Evolutionary conservation across 1,140 invertebrate species (phyloP).

Genomic region (Teleopsis dalmanni): DNA sequence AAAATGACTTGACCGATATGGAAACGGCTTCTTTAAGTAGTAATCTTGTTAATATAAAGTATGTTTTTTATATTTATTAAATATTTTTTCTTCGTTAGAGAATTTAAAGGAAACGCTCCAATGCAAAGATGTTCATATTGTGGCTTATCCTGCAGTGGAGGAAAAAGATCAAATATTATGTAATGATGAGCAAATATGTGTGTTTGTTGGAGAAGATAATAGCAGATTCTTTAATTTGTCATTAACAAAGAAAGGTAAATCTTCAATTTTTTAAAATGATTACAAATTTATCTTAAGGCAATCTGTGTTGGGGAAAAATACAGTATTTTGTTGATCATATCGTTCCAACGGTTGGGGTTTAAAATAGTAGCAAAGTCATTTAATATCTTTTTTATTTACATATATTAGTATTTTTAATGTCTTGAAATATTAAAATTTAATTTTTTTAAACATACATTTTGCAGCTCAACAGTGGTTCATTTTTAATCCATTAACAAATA

Average conservation of each 20-base stretch:
- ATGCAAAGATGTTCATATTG: slow-evolving; percentile 18
- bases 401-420: not conserved
- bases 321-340: not conserved
- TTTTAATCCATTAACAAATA: slow-evolving; percentile 20
- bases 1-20: slow-evolving; percentile 23
- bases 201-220: slow-evolving; percentile 48
- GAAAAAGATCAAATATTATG: slow-evolving; percentile 5
- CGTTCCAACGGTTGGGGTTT: not conserved
- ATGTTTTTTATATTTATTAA: not conserved
- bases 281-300: not conserved
- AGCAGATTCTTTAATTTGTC: slow-evolving; percentile 51
- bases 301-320: not conserved
- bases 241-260: slow-evolving; percentile 44
- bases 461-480: slow-evolving; percentile 28
- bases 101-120: slow-evolving; percentile 18
- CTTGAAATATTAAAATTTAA: too few species aligned
- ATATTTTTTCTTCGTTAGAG: slow-evolving; percentile 7
- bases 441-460: not conserved
- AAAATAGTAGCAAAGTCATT: not conserved
- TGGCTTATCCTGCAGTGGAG: slow-evolving; percentile 23
- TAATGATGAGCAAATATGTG: slow-evolving; percentile 24
- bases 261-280: not conserved
- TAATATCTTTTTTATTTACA: not conserved
- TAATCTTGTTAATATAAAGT: not conserved
- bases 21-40: not conserved